Conservation (phyloP, 1,140 invertebrate genomes). For the Agrypnia vestita region DNA sequence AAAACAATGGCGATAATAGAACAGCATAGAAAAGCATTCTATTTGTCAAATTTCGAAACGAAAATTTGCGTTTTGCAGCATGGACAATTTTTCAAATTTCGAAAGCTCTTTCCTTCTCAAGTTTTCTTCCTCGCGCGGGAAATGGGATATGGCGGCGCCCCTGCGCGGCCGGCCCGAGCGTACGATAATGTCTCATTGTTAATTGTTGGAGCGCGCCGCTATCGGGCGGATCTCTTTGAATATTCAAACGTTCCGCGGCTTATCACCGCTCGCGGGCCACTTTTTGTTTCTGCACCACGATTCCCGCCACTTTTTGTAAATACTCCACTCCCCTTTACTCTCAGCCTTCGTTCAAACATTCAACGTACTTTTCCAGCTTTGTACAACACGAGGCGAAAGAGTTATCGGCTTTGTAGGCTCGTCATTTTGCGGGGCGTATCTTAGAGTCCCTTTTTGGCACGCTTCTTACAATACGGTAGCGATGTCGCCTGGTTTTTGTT, state of each 20-base stretch:
- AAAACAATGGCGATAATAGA: too few species aligned
- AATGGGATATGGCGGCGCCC: constrained; percentile 28
- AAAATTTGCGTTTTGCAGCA: too few species aligned
- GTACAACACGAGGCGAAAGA: not conserved
- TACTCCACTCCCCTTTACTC: constrained; percentile 29
- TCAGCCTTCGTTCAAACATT: not conserved
- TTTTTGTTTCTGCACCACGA: constrained; percentile 51
- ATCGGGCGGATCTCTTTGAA: constrained; percentile 61
- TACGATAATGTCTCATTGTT: constrained; percentile 62
- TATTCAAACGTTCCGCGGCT: constrained; percentile 58
- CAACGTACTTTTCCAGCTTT: not conserved
- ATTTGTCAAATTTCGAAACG: too few species aligned
- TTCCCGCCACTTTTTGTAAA: constrained; percentile 41
- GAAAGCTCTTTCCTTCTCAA: too few species aligned
- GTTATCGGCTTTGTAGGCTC: not conserved
- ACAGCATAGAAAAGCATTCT: too few species aligned
- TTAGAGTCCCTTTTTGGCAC: not conserved
- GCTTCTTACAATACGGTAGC: not conserved
- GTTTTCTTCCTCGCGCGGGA: not conserved
- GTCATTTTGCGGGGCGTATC: not conserved
- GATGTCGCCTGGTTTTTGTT: not conserved
- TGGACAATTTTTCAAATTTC: too few species aligned
- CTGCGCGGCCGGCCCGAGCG: constrained; percentile 44
- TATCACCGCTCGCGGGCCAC: constrained; percentile 56
- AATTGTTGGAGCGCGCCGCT: constrained; percentile 58